Evolutionary conservation across 2,113 vertebrate species (phyloP).

Genomic region (Chionodraco myersi): DNA sequence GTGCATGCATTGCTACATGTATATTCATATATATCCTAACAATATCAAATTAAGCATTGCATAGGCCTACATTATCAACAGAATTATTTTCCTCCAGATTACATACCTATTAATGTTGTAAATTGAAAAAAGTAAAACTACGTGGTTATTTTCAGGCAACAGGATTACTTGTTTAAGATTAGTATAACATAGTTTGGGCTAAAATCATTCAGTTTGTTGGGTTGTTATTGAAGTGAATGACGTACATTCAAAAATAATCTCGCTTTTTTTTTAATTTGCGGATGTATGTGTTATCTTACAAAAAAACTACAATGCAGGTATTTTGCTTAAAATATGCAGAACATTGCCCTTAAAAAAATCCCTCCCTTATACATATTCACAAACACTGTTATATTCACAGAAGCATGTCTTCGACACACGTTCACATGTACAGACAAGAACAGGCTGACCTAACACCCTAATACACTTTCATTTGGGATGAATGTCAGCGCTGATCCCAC

Average conservation of each 20-base stretch:
- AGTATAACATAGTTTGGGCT: too few relatives aligned
- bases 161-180: too few relatives aligned
- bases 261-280: too few relatives aligned
- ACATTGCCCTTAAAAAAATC: background rate
- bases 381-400: background rate
- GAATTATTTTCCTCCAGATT: too few relatives aligned
- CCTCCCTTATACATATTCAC: background rate
- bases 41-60: too few relatives aligned
- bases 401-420: conserved; percentile 11
- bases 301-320: background rate
- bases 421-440: conserved; percentile 17
- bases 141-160: too few relatives aligned
- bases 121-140: too few relatives aligned
- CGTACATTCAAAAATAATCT: too few relatives aligned
- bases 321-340: background rate
- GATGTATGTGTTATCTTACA: background rate
- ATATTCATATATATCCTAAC: background rate
- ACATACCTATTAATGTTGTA: too few relatives aligned
- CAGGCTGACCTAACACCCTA: conserved; percentile 57
- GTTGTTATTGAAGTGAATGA: too few relatives aligned
- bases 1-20: background rate
- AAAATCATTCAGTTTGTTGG: too few relatives aligned
- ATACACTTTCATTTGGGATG: conserved; percentile 67
- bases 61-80: too few relatives aligned
- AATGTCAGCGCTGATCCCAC: conserved; percentile 66